phyloP scores from a whole-genome alignment of 1,140 invertebrate species.

The Neodiprion lecontei region DNA sequence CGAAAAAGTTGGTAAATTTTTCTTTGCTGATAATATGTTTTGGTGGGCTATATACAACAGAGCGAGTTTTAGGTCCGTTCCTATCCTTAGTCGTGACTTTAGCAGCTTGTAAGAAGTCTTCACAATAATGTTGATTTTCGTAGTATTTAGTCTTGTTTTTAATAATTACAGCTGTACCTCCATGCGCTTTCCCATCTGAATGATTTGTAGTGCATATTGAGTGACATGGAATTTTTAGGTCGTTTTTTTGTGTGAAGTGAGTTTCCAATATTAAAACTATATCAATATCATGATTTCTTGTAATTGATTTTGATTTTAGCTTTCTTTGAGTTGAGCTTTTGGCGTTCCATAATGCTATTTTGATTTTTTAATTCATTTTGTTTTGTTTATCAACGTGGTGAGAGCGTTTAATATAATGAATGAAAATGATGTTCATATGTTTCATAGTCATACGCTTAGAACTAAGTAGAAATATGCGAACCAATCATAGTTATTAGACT shows the following conservation, averaged over 20 bases:
- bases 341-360: conserved; percentile 27
- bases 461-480: too few species aligned
- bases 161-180: conserved; percentile 26
- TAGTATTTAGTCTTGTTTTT: conserved; percentile 16
- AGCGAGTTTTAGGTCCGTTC: conserved; percentile 31
- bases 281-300: conserved; percentile 31
- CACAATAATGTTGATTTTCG: not conserved
- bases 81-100: conserved; percentile 33
- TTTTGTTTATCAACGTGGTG: not conserved
- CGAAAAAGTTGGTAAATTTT: conserved; percentile 42
- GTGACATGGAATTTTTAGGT: conserved; percentile 29
- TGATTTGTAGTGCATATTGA: conserved; percentile 24
- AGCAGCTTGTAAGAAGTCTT: conserved; percentile 36
- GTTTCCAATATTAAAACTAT: conserved; percentile 30
- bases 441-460: too few species aligned
- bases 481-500: too few species aligned
- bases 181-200: conserved; percentile 28
- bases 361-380: conserved; percentile 13
- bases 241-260: conserved; percentile 28
- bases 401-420: not conserved
- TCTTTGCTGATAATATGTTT: conserved; percentile 35
- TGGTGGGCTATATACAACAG: conserved; percentile 48
- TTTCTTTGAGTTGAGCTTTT: conserved; percentile 30
- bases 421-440: too few species aligned
- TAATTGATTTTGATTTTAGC: conserved; percentile 27